phyloP scores from a whole-genome alignment of 1,140 invertebrate genomes.

The Paraescarpia echinospica region DNA sequence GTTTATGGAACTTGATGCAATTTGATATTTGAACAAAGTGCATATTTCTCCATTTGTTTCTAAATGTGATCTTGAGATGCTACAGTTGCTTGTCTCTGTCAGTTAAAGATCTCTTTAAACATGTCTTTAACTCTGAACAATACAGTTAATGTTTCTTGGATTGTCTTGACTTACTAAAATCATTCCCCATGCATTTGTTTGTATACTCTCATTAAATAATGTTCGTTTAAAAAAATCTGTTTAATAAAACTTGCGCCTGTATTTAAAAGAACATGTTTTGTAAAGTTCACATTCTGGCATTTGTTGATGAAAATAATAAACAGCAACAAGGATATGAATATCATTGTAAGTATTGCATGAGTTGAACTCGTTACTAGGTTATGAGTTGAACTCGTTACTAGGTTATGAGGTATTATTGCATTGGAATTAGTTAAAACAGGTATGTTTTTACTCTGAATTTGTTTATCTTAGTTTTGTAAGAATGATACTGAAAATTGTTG shows the following conservation, averaged over 20 bases:
- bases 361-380: not conserved
- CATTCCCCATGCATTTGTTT: not conserved
- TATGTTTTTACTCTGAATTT: not conserved
- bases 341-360: not conserved
- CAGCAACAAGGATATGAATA: not conserved
- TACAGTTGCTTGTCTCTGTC: not conserved
- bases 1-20: not conserved
- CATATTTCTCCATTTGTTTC: not conserved
- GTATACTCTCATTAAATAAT: too few species aligned
- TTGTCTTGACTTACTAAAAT: not conserved
- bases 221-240: too few species aligned
- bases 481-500: not conserved
- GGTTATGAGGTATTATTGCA: not conserved
- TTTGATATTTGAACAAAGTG: not conserved
- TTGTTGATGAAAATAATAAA: too few species aligned
- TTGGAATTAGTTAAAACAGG: not conserved
- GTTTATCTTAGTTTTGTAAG: not conserved
- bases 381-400: not conserved
- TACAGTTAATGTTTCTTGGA: not conserved
- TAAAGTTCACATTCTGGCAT: not conserved
- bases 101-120: not conserved
- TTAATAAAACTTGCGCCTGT: too few species aligned
- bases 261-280: too few species aligned
- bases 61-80: not conserved
- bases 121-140: not conserved